phyloP scores from a whole-genome alignment of 2,888 invertebrate species.

The Hyposoter didymator region DNA sequence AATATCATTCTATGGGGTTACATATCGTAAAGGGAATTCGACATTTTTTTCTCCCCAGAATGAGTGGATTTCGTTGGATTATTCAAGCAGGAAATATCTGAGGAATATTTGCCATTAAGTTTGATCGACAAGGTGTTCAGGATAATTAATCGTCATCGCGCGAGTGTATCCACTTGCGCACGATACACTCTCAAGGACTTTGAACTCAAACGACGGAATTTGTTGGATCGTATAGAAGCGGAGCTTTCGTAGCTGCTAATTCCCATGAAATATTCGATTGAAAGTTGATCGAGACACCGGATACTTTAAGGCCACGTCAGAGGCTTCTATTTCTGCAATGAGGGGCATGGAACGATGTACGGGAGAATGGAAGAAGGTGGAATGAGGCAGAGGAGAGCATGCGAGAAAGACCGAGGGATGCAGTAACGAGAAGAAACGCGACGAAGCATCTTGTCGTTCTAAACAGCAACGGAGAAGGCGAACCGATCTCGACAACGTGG shows the following conservation, averaged over 20 bases:
- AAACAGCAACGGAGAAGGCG: conserved; percentile 40
- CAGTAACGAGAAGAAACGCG: conserved; percentile 42
- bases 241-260: conserved; percentile 54
- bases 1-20: neutral
- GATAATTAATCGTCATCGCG: conserved; percentile 30
- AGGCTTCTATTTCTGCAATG: conserved; percentile 34
- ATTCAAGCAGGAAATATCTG: conserved; percentile 10
- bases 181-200: conserved; percentile 38
- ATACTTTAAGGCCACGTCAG: conserved; percentile 27
- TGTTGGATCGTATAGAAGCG: conserved; percentile 12
- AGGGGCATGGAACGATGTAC: conserved; percentile 5
- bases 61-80: neutral
- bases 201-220: conserved; percentile 39
- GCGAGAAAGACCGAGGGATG: conserved; percentile 31
- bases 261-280: conserved; percentile 67
- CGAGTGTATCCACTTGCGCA: conserved; percentile 20
- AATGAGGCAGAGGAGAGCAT: conserved; percentile 5
- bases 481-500: conserved; percentile 49
- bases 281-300: conserved; percentile 63
- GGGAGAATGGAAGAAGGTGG: conserved; percentile 42
- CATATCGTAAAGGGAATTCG: neutral
- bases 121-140: conserved; percentile 18
- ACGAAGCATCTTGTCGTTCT: conserved; percentile 34
- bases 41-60: neutral
- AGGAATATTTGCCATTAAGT: neutral